Base-by-base conservation (phyloP, 2,888 invertebrate species). In the Adineta ricciae region DNA sequence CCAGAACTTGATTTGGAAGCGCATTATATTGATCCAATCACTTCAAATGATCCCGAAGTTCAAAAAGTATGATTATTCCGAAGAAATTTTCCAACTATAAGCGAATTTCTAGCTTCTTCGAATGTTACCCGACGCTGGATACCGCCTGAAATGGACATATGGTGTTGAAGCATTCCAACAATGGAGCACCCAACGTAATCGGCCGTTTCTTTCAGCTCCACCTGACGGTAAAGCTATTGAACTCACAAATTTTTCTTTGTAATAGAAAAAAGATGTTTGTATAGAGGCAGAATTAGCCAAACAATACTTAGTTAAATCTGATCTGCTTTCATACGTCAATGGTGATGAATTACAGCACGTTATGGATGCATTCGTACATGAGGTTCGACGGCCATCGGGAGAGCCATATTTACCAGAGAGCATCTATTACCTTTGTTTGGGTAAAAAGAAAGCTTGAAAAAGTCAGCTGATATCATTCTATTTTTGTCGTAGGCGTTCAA, bases 361-460 rank as follows among this genome's bases (percentile, higher is more conserved):
- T 0, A 92, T 97, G 46, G 95, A 95, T 90, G 91, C 95, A 85
- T 96, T 96, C 90, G 95, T 96, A 0, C 95, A 95, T 89, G 90
- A 91, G 94, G 95, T 96, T 5, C 92, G 95, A 86, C 96, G 96
- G 89, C 96, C 96, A 0, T 95, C 95, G 89, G 95, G 96, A 84
- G 94, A 94, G 83, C 94, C 95, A 90, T 97, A 96, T 91, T 95
- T 95, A 7, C 95, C 96, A 0, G 96, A 97, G 90, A 96, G 96
- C 87, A 95, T 97, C 89, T 96, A 95, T 91, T 97, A 97, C 91
- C 93, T 97, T 88, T 95, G 96, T 90, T 92, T 97, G 92, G 78
- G 78, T 78, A 78, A 41, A 11, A n/a, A 8, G 8, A 64, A 32
- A 27, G 32, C 11, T 32, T 32, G 9, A 64, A 64, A 52, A 52